Conservation (phyloP, 2,888 invertebrate genomes). For the Polydrusus cervinus region DNA sequence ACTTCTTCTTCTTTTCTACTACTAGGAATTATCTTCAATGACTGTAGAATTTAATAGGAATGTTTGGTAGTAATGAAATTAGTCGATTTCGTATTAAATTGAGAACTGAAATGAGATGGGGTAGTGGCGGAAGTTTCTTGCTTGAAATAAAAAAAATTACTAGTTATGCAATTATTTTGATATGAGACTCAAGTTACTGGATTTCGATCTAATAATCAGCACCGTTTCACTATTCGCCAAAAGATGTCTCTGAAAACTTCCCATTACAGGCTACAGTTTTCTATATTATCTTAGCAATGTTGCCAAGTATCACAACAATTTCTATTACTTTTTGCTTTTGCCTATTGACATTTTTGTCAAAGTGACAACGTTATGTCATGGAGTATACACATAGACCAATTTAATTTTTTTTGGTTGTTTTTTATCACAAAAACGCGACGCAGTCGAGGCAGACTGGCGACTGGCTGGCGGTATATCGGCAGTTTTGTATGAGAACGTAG, state of each 20-base stretch:
- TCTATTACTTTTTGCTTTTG: too few species aligned
- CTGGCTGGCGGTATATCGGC: conserved; percentile 46
- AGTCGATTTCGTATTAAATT: too few species aligned
- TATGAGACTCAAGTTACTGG: too few species aligned
- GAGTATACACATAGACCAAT: conserved; percentile 8
- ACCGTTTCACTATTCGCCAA: neutral
- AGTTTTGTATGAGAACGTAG: conserved; percentile 16
- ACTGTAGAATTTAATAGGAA: neutral
- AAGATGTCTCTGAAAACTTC: neutral
- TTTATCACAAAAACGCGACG: conserved; percentile 26
- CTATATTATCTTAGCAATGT: neutral
- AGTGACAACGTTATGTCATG: conserved; percentile 23
- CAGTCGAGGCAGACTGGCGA: conserved; percentile 39
- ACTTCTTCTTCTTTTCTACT: neutral
- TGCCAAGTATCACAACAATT: neutral
- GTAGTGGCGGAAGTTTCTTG: too few species aligned
- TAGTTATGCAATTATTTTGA: too few species aligned
- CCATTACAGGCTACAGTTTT: neutral
- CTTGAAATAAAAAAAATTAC: too few species aligned
- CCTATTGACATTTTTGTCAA: conserved; percentile 28
- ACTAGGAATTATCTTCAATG: neutral
- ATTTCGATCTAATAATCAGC: too few species aligned
- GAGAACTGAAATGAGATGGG: too few species aligned
- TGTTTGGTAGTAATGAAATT: too few species aligned
- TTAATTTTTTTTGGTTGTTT: conserved; percentile 36